Percentiles rank a stretch among this genome's conserved stretches.
Conservation (phyloP, 1,140 invertebrate genomes). For the Neuroterus valhalla region DNA sequence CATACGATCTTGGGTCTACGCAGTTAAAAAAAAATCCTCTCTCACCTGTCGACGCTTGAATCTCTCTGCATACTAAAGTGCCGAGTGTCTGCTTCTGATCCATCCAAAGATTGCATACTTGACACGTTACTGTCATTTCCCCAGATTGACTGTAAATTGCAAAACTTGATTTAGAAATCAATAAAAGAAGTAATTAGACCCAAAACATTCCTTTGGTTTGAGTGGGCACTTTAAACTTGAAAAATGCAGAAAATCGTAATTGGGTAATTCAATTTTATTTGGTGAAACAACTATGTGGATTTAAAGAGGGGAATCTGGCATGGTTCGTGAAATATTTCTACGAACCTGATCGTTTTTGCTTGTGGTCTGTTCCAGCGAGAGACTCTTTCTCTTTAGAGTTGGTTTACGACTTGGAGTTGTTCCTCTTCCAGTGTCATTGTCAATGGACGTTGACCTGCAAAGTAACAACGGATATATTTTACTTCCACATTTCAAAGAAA, state of each 20-base stretch:
- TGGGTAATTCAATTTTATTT: too few species aligned
- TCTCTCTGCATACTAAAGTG: conserved; percentile 79
- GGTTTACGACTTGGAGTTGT: conserved; percentile 74
- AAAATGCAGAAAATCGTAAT: too few species aligned
- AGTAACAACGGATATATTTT: neutral
- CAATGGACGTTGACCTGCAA: conserved; percentile 68
- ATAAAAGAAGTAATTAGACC: neutral
- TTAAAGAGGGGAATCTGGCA: neutral
- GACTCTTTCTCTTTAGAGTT: conserved; percentile 82
- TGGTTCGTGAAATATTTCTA: conserved; percentile 54
- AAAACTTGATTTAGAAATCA: neutral
- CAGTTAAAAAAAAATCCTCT: conserved; percentile 15
- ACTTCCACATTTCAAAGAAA: neutral
- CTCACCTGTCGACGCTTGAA: conserved; percentile 83
- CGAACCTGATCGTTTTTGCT: conserved; percentile 78
- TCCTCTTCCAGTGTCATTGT: conserved; percentile 68
- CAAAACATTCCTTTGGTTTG: too few species aligned
- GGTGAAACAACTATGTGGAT: too few species aligned
- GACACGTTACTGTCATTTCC: conserved; percentile 87
- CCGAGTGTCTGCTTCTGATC: conserved; percentile 72
- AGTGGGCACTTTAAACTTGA: too few species aligned
- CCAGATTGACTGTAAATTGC: conserved; percentile 63
- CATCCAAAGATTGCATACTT: conserved; percentile 86
- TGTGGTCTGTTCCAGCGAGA: conserved; percentile 85
- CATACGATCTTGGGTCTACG: too few species aligned